Evolutionary conservation across 2,797 vertebrate species (phyloP).

Genomic region (Aldrovandia affinis): DNA sequence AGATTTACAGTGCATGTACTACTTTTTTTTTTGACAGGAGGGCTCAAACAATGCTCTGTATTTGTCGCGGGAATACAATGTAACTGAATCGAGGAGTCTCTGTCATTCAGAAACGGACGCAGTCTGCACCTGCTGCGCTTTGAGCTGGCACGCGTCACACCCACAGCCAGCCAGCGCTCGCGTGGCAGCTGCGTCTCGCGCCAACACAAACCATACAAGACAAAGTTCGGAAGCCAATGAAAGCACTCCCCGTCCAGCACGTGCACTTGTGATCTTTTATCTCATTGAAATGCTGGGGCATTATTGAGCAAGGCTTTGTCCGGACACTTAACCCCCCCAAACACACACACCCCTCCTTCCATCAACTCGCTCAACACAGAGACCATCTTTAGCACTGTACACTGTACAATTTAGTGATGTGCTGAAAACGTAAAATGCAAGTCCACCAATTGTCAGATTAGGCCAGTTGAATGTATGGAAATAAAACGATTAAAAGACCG

Average conservation of each 20-base stretch:
- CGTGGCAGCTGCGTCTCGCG: slow-evolving; percentile 69
- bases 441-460: background rate
- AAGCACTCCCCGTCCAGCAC: background rate
- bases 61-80: background rate
- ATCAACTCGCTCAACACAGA: background rate
- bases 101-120: slow-evolving; percentile 5
- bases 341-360: background rate
- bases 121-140: slow-evolving; percentile 42
- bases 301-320: slow-evolving; percentile 11
- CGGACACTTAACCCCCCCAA: background rate
- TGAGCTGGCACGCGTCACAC: slow-evolving; percentile 70
- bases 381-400: too few species aligned
- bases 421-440: background rate
- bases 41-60: background rate
- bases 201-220: slow-evolving; percentile 70
- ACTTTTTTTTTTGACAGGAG: background rate
- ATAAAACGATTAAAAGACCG: background rate
- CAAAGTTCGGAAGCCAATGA: slow-evolving; percentile 31
- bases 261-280: slow-evolving; percentile 12
- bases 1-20: background rate
- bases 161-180: slow-evolving; percentile 48
- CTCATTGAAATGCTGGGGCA: background rate
- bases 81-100: background rate
- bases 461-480: background rate
- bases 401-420: too few species aligned